Evolutionary conservation across 2,113 vertebrate genomes (phyloP).

Genomic region (Ceyx cyanopectus): DNA sequence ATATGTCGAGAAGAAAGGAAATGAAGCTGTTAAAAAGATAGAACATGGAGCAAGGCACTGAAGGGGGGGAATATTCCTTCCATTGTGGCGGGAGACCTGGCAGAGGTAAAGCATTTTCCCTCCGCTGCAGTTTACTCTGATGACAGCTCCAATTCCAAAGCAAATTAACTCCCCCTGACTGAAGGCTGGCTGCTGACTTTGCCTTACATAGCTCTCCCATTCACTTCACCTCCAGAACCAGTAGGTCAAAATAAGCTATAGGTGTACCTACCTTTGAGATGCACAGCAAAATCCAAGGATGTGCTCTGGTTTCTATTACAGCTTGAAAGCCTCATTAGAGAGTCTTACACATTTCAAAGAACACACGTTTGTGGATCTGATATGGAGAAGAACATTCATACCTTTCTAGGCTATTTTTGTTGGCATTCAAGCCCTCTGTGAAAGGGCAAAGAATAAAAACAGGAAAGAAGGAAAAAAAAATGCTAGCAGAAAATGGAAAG

Average conservation of each 20-base stretch:
- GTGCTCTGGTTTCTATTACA: not conserved
- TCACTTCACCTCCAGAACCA: not conserved
- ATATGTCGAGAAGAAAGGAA: constrained; percentile 76
- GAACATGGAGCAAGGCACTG: not conserved
- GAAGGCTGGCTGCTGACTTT: not conserved
- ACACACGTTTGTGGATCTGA: not conserved
- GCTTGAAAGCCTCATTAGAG: not conserved
- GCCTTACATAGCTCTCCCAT: not conserved
- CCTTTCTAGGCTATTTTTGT: not conserved
- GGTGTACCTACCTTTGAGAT: fast-evolving
- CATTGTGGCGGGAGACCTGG: not conserved
- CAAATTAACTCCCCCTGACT: not conserved
- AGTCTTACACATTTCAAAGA: not conserved
- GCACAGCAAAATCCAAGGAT: fast-evolving
- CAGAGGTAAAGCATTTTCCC: not conserved
- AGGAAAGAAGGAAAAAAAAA: fast-evolving
- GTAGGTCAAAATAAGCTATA: not conserved
- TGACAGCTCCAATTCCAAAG: not conserved
- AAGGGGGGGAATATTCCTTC: not conserved
- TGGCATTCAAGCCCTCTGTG: not conserved
- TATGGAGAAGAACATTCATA: not conserved
- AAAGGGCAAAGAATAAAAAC: not conserved
- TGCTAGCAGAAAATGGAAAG: not conserved
- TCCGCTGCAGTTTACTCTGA: not conserved
- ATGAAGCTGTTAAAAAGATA: constrained; percentile 70